Base-by-base conservation (phyloP, 2,888 invertebrate species). In the Diadromus collaris region DNA sequence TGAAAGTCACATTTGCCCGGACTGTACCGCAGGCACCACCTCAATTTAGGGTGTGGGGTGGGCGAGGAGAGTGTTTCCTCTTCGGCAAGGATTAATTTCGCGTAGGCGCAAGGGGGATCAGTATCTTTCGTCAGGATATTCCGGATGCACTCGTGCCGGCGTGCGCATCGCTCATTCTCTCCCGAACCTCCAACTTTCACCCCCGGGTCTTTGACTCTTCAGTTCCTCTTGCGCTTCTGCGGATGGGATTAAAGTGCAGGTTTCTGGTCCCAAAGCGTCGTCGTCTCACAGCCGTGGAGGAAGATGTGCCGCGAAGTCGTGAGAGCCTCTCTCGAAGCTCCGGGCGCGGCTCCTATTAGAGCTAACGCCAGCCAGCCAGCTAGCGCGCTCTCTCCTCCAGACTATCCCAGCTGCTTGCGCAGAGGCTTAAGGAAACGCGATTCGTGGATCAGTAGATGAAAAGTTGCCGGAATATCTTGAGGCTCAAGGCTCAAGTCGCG, bases 91-190 rank as follows among this genome's bases (percentile, higher is more conserved):
- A 77, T 72, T 72, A 77, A 77, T 77, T 67, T 77, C 67, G 38
- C 44, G 72, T 67, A 51, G 67, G 67, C 67, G 24, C 67, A 60
- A 48, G 64, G 27, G 46, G 72, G 72, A 54, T 72, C 72, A 71
- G 67, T 68, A 68, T 77, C 72, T 67, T 72, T 77, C 72, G 72
- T 77, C 72, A 72, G 72, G 72, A 72, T 68, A 72, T 77, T 67
- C 54, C 67, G 71, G 56, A 73, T 76, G 51, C 67, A 41, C 51
- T 32, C 27, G 24, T 16, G 51, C 51, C 29, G 21, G 29, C 24
- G 68, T 10, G 54, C 32, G 65, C 58, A 61, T 71, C 67, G n/a
- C 61, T 70, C 65, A 64, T 71, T 71, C 75, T 27, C 60, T 60
- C 61, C 61, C 54, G 16, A 41, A 21, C 38, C 19, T 2, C 60